Base-by-base conservation (phyloP, 2,797 vertebrate species). In the Acrocephalus scirpaceus region DNA sequence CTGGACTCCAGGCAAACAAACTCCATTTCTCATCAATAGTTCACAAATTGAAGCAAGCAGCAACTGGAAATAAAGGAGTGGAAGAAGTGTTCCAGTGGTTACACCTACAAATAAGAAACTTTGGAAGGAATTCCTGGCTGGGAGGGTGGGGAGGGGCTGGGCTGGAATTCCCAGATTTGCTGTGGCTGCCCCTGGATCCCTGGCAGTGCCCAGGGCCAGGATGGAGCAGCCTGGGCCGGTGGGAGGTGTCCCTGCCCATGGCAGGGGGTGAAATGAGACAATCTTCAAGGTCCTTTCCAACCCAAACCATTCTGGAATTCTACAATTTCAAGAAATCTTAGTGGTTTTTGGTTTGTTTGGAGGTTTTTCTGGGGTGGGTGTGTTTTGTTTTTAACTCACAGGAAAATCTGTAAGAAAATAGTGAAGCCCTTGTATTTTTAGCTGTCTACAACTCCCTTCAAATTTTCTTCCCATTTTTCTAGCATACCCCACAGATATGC, bases 191-290 rank as follows among this genome's bases (percentile, higher is more conserved):
- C 27, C 50, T 44, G 61, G 21, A 38, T 29, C 36, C 36, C 32
- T 87, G 58, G 36, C 0, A 57, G 10, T 38, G 58, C 0, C 67
- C 75, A 17, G 25, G 19, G 42, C 11, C 42, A 21, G 66, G 18
- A 0, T 50, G 66, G 48, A 29, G 7, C 10, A 4, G 0, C 12
- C 27, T 57, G 58, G 44, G 15, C 9, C 1, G 4, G 44, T 10
- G 15, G 48, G 2, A 78, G 30, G 13, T 22, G 65, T 19, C 84
- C 30, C 34, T 70, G 73, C 19, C 34, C 42, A 10, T 10, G 40
- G 45, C 38, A 60, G 29, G 4, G 5, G 10, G 38, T n/a, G 38
- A 12, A 13, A 69, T 23, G 48, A 15, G 11, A 23, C 18, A 9
- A 7, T 10, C 17, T 16, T 42, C 16, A 13, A 42, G 11, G 17